phyloP scores from a whole-genome alignment of 1,140 invertebrate species.

The Drusus annulatus region DNA sequence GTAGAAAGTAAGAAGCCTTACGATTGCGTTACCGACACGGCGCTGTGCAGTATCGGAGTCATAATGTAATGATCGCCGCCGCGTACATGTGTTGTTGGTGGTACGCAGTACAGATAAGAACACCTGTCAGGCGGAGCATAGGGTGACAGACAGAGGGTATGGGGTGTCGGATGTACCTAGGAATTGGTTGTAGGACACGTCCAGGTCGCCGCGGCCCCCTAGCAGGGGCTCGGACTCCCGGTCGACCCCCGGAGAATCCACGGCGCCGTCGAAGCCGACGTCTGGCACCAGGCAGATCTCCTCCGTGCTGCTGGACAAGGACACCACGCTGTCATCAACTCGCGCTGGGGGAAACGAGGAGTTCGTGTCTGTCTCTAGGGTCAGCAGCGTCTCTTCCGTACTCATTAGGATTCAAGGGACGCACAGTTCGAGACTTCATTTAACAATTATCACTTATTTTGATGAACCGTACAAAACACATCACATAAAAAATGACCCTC shows the following conservation, averaged over 20 bases:
- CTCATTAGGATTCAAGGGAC: constrained; percentile 70
- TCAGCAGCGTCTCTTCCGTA: constrained; percentile 73
- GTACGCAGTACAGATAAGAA: constrained; percentile 33
- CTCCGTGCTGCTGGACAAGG: constrained; percentile 72
- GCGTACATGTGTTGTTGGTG: constrained; percentile 18
- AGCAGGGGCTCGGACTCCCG: constrained; percentile 92
- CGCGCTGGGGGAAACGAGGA: constrained; percentile 62
- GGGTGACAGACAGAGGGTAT: background rate
- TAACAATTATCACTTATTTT: constrained; percentile 64
- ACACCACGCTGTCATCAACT: constrained; percentile 72
- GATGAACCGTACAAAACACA: constrained; percentile 38
- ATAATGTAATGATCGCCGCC: constrained; percentile 29
- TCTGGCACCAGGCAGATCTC: constrained; percentile 79
- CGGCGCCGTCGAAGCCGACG: constrained; percentile 76
- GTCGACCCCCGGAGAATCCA: constrained; percentile 84
- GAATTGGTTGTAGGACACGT: constrained; percentile 85
- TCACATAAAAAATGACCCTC: constrained; percentile 41
- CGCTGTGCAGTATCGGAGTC: background rate
- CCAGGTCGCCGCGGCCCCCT: constrained; percentile 85
- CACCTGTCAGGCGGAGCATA: constrained; percentile 39
- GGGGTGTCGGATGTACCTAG: constrained; percentile 75
- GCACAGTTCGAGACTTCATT: constrained; percentile 68
- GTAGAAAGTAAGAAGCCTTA: constrained; percentile 49
- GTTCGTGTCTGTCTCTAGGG: constrained; percentile 71
- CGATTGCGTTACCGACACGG: constrained; percentile 45